Evolutionary conservation across 2,888 invertebrate genomes (phyloP).

Genomic region (Cantharis lateralis): DNA sequence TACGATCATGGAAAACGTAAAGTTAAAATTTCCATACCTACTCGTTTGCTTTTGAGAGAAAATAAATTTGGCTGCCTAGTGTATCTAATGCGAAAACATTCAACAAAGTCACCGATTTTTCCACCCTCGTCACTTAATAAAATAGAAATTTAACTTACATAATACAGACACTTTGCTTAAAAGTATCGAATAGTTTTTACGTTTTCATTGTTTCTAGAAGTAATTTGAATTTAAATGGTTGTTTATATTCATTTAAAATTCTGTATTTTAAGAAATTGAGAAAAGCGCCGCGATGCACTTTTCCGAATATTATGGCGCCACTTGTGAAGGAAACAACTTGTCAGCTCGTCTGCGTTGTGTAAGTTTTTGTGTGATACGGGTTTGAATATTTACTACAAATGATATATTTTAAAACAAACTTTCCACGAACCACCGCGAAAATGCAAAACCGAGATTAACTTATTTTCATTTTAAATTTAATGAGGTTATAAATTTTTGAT

Average conservation of each 20-base stretch:
- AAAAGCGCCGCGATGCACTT: not conserved
- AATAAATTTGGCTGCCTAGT: not conserved
- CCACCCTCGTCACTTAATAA: not conserved
- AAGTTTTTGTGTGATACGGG: not conserved
- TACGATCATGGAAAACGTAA: not conserved
- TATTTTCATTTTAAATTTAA: not conserved
- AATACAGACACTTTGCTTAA: not conserved
- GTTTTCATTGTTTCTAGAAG: not conserved
- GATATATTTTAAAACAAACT: not conserved
- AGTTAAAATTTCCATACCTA: not conserved
- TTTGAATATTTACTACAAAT: not conserved
- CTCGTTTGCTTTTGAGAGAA: not conserved
- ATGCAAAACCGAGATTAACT: not conserved
- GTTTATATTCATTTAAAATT: not conserved
- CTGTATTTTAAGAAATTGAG: not conserved
- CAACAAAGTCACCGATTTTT: not conserved
- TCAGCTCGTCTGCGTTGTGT: not conserved
- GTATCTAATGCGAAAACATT: not conserved
- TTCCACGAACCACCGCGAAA: not conserved
- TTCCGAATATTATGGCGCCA: not conserved
- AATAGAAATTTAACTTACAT: not conserved
- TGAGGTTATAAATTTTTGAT: not conserved
- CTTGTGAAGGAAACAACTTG: not conserved
- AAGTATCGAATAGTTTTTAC: not conserved
- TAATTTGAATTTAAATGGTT: not conserved